Evolutionary conservation across 1,140 invertebrate genomes (phyloP).

Genomic region (Asobara japonica): DNA sequence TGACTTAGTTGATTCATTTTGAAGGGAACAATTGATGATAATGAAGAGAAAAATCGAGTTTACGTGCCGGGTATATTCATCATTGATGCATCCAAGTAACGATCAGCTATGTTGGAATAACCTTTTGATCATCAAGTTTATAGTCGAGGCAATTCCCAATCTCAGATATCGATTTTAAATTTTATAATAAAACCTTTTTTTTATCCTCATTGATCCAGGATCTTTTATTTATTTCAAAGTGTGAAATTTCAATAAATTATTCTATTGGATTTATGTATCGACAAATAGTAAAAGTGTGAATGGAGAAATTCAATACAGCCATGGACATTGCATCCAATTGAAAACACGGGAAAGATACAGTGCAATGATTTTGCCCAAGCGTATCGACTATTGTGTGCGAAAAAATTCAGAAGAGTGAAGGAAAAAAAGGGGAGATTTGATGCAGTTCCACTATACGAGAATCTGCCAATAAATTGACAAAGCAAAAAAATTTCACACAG

Average conservation of each 20-base stretch:
- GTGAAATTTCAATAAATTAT: background rate
- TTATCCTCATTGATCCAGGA: background rate
- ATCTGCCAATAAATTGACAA: background rate
- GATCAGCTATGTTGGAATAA: no score
- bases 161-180: no score
- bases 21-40: conserved; percentile 2
- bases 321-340: background rate
- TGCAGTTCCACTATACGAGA: background rate
- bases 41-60: background rate
- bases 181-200: background rate
- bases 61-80: background rate
- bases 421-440: conserved; percentile 1
- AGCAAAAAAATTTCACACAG: background rate
- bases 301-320: background rate
- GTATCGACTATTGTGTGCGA: conserved; percentile 13
- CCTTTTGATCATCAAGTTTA: no score
- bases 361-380: background rate
- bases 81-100: background rate
- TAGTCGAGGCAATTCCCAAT: no score
- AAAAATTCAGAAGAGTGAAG: background rate
- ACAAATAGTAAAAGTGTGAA: background rate
- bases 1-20: conserved; percentile 8
- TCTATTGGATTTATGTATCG: background rate
- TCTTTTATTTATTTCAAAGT: background rate
- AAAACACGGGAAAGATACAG: background rate